Evolutionary conservation across 2,888 invertebrate species (phyloP).

Genomic region (Scrobipalpa costella): DNA sequence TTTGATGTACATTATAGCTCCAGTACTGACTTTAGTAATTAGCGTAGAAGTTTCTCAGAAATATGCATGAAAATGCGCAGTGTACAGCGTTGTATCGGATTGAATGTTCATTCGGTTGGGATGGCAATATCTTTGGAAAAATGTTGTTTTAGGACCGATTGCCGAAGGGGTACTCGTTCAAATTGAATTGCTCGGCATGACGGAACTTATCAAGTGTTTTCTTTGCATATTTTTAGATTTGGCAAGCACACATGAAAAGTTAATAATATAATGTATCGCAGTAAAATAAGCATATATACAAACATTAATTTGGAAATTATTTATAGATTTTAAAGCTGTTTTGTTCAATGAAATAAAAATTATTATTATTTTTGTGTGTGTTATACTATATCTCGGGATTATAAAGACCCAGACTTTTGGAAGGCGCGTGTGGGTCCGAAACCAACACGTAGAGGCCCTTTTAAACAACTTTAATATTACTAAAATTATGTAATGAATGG

Average conservation of each 20-base stretch:
- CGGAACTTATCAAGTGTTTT: conserved; percentile 31
- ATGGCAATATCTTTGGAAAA: conserved; percentile 49
- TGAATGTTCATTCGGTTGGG: conserved; percentile 10
- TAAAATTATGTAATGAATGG: too few species aligned
- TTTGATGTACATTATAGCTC: neutral
- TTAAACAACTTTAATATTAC: too few species aligned
- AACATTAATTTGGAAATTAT: neutral
- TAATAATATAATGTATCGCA: neutral
- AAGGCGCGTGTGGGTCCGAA: too few species aligned
- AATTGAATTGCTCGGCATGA: conserved; percentile 46
- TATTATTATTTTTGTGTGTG: too few species aligned
- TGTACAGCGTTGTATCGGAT: neutral
- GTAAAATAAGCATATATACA: neutral
- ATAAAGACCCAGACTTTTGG: too few species aligned
- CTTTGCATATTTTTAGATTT: conserved; percentile 30
- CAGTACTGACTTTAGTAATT: neutral
- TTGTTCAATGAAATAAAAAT: too few species aligned
- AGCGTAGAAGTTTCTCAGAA: neutral
- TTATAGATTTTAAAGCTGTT: neutral
- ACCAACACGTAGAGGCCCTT: too few species aligned
- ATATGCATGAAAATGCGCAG: neutral
- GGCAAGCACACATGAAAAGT: neutral
- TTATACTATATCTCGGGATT: too few species aligned
- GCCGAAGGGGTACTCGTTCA: conserved; percentile 35
- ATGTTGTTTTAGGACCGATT: conserved; percentile 62